These are phyloP conservation scores for Nycticebus coucang DNA, from an alignment of 2,113 vertebrate species.

Conservation along the genomic window DNA sequence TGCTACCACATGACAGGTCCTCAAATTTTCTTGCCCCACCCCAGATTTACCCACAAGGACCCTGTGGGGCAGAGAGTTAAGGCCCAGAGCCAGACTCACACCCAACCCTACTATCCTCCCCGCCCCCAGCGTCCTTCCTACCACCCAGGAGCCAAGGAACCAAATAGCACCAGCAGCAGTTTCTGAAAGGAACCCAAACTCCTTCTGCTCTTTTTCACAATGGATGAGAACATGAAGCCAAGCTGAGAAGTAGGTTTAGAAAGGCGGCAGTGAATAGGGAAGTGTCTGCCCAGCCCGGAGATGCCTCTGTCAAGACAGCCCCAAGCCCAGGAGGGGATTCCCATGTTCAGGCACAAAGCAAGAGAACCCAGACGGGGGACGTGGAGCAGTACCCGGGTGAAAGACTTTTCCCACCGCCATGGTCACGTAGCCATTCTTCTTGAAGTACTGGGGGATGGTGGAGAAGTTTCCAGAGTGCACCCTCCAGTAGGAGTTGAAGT, in stretches of 20 bases:
- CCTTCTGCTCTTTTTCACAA: neutral
- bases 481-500: conserved; percentile 97
- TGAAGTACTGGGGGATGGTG: conserved; percentile 95
- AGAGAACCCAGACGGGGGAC: neutral
- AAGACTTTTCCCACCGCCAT: conserved; percentile 96
- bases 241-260: neutral
- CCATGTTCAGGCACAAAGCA: neutral
- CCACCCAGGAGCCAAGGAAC: neutral
- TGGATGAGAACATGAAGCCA: neutral
- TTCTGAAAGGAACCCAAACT: neutral
- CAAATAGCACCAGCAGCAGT: neutral
- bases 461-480: conserved; percentile 94
- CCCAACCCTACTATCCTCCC: neutral
- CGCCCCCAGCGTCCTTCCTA: neutral
- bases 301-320: neutral
- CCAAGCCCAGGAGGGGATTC: neutral
- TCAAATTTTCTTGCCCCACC: neutral
- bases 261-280: neutral
- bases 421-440: conserved; percentile 91
- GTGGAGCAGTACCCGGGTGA: conserved; percentile 90
- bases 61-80: neutral
- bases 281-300: neutral
- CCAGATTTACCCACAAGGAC: neutral
- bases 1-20: no score
- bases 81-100: neutral